phyloP scores from a whole-genome alignment of 2,888 invertebrate species.

The Amblyjoppa fuscipennis region DNA sequence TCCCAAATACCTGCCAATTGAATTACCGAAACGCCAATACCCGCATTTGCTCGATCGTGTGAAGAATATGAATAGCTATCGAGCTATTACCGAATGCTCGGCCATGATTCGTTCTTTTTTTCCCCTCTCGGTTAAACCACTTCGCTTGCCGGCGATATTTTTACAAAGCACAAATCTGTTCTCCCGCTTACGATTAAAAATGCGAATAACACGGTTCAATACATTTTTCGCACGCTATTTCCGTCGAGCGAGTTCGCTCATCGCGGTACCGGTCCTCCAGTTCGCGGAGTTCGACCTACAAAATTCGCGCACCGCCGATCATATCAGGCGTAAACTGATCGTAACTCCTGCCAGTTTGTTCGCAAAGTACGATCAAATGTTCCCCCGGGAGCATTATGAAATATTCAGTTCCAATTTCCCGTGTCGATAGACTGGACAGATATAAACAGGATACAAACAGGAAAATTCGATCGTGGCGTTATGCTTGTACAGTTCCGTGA shows the following conservation, averaged over 20 bases:
- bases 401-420: slow-evolving; percentile 18
- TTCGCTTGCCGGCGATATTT: background rate
- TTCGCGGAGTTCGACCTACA: background rate
- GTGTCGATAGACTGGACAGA: background rate
- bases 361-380: background rate
- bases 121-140: background rate
- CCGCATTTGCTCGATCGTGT: slow-evolving; percentile 8
- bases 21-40: background rate
- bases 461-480: background rate
- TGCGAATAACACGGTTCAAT: background rate
- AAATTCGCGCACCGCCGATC: background rate
- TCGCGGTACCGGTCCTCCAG: background rate
- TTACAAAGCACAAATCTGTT: background rate
- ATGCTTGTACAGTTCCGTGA: background rate
- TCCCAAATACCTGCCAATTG: background rate
- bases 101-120: background rate
- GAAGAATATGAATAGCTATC: background rate
- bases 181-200: background rate
- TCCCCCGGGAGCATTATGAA: background rate
- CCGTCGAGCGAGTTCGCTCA: background rate
- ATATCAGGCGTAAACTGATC: background rate
- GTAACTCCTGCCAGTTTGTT: background rate
- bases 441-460: slow-evolving; percentile 9
- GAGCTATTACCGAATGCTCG: background rate
- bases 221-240: background rate